Percentiles rank a stretch among this genome's conserved stretches.
Evolutionary conservation across 2,113 vertebrate species (phyloP).

Genomic region (Carassius auratus): DNA sequence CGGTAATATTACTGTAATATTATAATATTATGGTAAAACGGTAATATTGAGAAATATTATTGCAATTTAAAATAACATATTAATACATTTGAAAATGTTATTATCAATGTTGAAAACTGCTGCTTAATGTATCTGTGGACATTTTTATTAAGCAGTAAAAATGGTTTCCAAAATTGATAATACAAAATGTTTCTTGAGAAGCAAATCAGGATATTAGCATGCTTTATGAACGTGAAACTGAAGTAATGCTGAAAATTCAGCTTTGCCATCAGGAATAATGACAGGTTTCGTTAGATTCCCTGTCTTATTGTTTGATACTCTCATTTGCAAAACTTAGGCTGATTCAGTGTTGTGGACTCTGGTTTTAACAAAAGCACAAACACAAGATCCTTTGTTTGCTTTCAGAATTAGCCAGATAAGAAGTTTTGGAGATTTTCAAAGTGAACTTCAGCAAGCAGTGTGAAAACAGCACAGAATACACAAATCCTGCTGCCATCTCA

Average conservation of each 20-base stretch:
- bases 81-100: no score
- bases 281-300: neutral
- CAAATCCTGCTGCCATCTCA: neutral
- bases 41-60: no score
- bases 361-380: constrained; percentile 2
- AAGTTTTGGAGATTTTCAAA: constrained; percentile 26
- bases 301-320: neutral
- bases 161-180: neutral
- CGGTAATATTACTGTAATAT: no score
- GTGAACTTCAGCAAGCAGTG: neutral
- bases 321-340: neutral
- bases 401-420: neutral
- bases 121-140: no score
- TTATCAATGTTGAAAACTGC: no score
- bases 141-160: neutral
- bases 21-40: no score
- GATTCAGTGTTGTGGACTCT: neutral
- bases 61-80: no score
- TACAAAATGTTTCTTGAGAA: neutral
- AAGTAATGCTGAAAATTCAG: no score
- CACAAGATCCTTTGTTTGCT: constrained; percentile 7
- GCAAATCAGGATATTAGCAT: neutral
- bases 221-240: neutral
- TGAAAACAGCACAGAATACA: neutral
- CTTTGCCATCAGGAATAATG: neutral